Evolutionary conservation across 2,888 invertebrate genomes (phyloP).

Genomic region (Diploptera punctata): DNA sequence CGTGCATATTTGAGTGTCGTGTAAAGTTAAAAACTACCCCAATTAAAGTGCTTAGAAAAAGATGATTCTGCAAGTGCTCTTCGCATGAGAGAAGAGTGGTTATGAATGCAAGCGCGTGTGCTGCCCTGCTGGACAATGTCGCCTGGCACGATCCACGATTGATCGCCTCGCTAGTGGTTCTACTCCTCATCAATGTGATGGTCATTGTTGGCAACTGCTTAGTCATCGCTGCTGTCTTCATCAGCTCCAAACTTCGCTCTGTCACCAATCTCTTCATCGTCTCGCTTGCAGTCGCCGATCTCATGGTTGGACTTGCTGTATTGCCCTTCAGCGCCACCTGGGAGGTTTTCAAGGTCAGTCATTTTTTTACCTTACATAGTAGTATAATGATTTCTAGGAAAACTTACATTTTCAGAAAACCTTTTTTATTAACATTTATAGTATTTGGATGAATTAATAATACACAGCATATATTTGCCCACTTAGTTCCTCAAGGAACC

Average conservation of each 20-base stretch:
- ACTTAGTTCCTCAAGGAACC: too few species aligned
- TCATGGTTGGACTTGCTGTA: constrained; percentile 94
- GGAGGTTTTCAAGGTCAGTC: constrained; percentile 85
- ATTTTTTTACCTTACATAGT: neutral
- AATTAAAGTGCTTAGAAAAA: too few species aligned
- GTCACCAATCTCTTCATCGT: constrained; percentile 98
- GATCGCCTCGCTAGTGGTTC: constrained; percentile 76
- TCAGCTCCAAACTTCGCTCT: constrained; percentile 89
- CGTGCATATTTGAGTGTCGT: too few species aligned
- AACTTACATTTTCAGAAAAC: too few species aligned
- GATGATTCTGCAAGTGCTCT: neutral
- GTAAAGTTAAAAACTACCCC: too few species aligned
- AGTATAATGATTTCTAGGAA: too few species aligned
- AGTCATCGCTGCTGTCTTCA: constrained; percentile 91
- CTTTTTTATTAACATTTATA: too few species aligned
- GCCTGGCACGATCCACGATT: constrained; percentile 82
- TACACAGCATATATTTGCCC: too few species aligned
- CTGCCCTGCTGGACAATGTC: constrained; percentile 76
- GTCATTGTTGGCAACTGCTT: constrained; percentile 91
- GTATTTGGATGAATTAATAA: too few species aligned
- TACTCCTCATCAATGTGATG: constrained; percentile 84
- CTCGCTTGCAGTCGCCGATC: constrained; percentile 94
- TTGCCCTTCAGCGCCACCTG: constrained; percentile 95
- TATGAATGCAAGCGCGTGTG: constrained; percentile 83
- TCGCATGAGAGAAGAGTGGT: constrained; percentile 49